Evolutionary conservation across 2,797 vertebrate species (phyloP).

Genomic region (Champsocephalus esox): DNA sequence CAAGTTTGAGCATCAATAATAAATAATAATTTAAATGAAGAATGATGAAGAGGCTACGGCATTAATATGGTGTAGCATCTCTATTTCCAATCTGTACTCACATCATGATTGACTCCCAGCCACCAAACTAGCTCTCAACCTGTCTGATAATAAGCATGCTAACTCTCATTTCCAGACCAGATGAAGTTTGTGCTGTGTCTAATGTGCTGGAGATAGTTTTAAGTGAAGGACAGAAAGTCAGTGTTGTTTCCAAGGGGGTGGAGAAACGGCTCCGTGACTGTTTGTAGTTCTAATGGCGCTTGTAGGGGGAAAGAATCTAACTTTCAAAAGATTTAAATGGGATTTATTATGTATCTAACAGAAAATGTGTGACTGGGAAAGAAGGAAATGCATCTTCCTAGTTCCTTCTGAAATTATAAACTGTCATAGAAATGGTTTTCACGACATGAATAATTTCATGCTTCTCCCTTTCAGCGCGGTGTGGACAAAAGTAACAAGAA

Average conservation of each 20-base stretch:
- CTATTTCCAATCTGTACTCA: slow-evolving; percentile 49
- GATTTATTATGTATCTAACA: slow-evolving; percentile 1
- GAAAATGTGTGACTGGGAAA: slow-evolving; percentile 10
- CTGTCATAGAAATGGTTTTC: slow-evolving; percentile 6
- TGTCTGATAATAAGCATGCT: slow-evolving; percentile 62
- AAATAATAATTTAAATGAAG: background rate
- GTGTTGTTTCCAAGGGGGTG: slow-evolving; percentile 32
- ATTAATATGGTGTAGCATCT: slow-evolving; percentile 51
- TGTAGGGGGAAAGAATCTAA: slow-evolving; percentile 1
- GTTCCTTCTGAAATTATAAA: background rate
- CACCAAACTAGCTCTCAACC: slow-evolving; percentile 34
- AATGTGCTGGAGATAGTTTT: slow-evolving; percentile 61
- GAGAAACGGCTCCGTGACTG: slow-evolving; percentile 33
- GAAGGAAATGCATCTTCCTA: slow-evolving; percentile 18
- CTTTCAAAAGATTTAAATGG: slow-evolving; percentile 25
- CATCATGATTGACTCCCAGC: slow-evolving; percentile 58
- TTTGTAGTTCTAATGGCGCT: slow-evolving; percentile 33
- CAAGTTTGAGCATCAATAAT: background rate
- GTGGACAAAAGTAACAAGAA: too few relatives aligned
- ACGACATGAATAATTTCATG: too few relatives aligned
- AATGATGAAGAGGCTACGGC: background rate
- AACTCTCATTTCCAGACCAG: slow-evolving; percentile 59
- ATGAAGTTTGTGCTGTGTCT: slow-evolving; percentile 57
- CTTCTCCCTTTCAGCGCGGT: too few relatives aligned
- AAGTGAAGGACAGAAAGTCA: slow-evolving; percentile 29